Conservation (phyloP, 2,113 vertebrate species). For the Cairina moschata region DNA sequence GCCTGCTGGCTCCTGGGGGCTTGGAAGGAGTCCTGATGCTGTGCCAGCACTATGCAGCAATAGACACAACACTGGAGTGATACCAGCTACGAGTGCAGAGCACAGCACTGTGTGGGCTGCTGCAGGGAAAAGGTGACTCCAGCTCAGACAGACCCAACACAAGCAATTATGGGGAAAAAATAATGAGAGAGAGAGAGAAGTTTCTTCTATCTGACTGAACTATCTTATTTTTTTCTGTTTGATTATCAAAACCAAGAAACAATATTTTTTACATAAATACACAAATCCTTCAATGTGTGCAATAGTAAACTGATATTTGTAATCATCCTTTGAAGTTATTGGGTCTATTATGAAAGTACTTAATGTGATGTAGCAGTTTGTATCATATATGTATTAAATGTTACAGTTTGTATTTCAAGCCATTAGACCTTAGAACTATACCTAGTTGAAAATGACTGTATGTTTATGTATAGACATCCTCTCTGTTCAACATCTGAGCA, state of each 20-base stretch:
- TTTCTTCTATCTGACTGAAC: background rate
- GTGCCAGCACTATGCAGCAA: too few relatives aligned
- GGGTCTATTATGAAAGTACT: background rate
- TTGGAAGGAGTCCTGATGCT: too few relatives aligned
- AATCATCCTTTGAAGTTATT: background rate
- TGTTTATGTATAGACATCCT: background rate
- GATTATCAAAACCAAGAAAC: fast-evolving
- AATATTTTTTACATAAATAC: background rate
- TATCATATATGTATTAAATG: background rate
- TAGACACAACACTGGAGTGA: too few relatives aligned
- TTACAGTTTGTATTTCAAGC: background rate
- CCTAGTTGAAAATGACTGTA: fast-evolving
- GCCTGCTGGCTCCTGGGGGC: too few relatives aligned
- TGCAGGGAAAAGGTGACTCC: too few relatives aligned
- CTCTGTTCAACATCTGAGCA: background rate
- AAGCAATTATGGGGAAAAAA: background rate
- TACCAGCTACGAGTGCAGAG: too few relatives aligned
- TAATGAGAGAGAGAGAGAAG: background rate
- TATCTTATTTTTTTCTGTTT: background rate
- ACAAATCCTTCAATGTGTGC: background rate
- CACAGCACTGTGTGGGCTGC: too few relatives aligned
- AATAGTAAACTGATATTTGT: background rate
- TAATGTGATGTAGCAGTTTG: background rate
- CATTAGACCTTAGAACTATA: background rate
- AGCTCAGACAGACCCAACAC: too few relatives aligned